These are phyloP conservation scores for Avahi laniger DNA, from an alignment of 2,797 vertebrate genomes.

Conservation along the genomic window DNA sequence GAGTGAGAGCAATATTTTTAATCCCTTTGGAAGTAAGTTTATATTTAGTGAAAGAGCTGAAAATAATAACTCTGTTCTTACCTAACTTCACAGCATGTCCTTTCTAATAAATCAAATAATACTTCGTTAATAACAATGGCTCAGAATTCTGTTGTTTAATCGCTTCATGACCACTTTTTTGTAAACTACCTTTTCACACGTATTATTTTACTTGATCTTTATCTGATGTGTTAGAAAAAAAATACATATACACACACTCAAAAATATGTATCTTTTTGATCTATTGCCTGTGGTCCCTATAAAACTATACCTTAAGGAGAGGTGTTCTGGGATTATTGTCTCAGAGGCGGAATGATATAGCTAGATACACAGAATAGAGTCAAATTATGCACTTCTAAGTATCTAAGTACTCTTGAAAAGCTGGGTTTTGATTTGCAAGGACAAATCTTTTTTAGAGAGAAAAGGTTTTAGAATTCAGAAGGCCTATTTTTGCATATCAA, in stretches of 20 bases:
- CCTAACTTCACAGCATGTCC: not conserved
- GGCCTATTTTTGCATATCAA: constrained; percentile 65
- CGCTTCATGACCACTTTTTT: not conserved
- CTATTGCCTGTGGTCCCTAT: not conserved
- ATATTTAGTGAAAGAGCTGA: not conserved
- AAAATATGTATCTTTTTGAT: not conserved
- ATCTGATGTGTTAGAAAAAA: not conserved
- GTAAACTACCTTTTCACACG: not conserved
- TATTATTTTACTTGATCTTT: not conserved
- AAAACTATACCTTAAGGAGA: not conserved
- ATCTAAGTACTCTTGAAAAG: constrained; percentile 49
- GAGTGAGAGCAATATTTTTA: not conserved
- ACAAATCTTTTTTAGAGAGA: constrained; percentile 47
- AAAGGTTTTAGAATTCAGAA: constrained; percentile 56
- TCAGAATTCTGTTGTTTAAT: not conserved
- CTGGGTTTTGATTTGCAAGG: constrained; percentile 61
- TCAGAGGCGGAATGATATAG: not conserved
- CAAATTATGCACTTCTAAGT: constrained; percentile 45
- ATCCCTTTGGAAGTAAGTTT: not conserved
- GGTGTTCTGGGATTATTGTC: not conserved
- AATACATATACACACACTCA: not conserved
- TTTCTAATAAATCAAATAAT: not conserved
- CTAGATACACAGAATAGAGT: not conserved
- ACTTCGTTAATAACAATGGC: not conserved
- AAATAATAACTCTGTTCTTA: constrained; percentile 2